Conservation (phyloP, 2,113 vertebrate genomes). For the Etia nguti region DNA sequence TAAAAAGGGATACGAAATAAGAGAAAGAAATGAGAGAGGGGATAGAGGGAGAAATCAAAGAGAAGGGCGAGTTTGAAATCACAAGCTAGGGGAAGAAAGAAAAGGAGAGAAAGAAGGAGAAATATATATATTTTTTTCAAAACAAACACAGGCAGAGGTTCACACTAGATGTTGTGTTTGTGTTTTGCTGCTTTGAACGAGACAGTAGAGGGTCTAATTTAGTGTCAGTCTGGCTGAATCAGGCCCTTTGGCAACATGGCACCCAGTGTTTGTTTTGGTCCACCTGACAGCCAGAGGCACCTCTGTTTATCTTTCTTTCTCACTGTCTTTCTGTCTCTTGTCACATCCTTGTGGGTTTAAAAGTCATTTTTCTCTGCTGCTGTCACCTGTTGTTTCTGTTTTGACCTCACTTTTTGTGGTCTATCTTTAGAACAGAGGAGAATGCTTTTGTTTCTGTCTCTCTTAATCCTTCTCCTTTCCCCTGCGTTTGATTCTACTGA, state of each 20-base stretch:
- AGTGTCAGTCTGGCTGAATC: constrained; percentile 19
- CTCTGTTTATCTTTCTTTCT: constrained; percentile 27
- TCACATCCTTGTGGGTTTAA: constrained; percentile 7
- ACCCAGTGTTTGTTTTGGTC: constrained; percentile 44
- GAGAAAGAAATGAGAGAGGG: background rate
- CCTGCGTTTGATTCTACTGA: background rate
- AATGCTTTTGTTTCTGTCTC: background rate
- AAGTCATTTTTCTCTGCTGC: background rate
- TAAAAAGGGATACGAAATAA: background rate
- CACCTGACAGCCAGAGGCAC: constrained; percentile 13
- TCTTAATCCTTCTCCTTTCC: background rate
- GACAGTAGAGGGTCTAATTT: constrained; percentile 27
- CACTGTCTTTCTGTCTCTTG: background rate
- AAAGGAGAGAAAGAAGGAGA: background rate
- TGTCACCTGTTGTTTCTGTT: background rate
- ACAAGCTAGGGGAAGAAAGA: background rate
- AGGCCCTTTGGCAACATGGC: constrained; percentile 11
- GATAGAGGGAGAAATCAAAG: background rate
- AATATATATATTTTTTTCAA: background rate
- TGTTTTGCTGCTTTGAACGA: constrained; percentile 27
- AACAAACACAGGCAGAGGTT: background rate
- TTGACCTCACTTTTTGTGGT: background rate
- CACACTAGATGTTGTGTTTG: constrained; percentile 3
- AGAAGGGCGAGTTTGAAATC: background rate
- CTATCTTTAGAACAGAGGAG: background rate